A percentile compares a stretch with the other conserved stretches of the same genome.
Conservation (phyloP, 2,113 vertebrate species). For the Cephalopterus ornatus region DNA sequence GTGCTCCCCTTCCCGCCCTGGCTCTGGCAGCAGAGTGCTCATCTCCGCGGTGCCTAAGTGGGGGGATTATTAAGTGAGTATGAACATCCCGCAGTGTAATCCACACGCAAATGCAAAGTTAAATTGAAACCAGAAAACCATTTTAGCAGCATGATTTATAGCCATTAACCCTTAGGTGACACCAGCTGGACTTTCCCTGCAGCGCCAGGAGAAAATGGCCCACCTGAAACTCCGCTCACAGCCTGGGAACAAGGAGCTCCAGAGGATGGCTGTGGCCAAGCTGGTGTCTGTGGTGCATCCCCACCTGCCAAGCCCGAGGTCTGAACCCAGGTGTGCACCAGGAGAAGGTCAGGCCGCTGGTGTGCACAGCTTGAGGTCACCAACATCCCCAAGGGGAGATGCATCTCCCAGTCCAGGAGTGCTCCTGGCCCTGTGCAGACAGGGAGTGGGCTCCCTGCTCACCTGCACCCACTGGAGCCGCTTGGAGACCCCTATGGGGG, state of each 20-base stretch:
- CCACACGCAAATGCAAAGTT: slow-evolving; percentile 35
- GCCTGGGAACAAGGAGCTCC: neutral
- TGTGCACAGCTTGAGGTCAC: neutral
- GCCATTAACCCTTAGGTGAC: slow-evolving; percentile 1
- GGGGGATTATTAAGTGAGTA: slow-evolving; percentile 26
- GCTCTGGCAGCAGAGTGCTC: neutral
- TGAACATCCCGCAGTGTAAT: slow-evolving; percentile 33
- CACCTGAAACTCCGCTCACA: neutral
- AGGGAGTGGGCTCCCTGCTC: neutral
- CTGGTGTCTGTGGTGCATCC: neutral
- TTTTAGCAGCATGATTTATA: neutral
- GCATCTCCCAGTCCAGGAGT: neutral
- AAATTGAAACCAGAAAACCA: slow-evolving; percentile 55
- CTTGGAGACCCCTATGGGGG: neutral
- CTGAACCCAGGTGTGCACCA: neutral
- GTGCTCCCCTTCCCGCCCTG: neutral
- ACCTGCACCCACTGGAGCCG: neutral
- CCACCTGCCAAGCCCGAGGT: neutral
- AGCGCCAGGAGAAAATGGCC: neutral
- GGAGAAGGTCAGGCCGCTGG: neutral
- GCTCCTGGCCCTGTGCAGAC: neutral
- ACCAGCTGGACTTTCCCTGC: neutral
- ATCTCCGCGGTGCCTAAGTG: neutral
- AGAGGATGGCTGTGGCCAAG: neutral
- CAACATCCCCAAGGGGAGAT: neutral